Evolutionary conservation across 2,797 vertebrate genomes (phyloP).

Genomic region (Xiphophorus birchmanni): DNA sequence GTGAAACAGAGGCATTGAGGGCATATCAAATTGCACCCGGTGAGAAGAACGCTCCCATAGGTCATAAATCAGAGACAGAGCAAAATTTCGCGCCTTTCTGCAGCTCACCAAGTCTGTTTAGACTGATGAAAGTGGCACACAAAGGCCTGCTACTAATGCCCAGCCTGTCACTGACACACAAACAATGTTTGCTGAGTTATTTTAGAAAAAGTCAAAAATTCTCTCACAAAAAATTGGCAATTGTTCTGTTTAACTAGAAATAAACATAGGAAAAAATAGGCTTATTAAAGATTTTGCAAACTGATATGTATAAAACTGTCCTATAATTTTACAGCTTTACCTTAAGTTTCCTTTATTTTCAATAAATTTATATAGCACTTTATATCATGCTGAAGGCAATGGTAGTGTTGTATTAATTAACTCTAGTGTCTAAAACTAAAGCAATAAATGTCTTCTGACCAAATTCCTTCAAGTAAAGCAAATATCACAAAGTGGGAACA

Average conservation of each 20-base stretch:
- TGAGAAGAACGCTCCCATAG: slow-evolving; percentile 76
- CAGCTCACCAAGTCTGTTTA: slow-evolving; percentile 81
- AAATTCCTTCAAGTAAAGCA: slow-evolving; percentile 80
- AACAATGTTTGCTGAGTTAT: slow-evolving; percentile 31
- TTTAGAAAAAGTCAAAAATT: slow-evolving; percentile 22
- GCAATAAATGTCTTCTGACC: slow-evolving; percentile 73
- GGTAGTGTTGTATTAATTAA: slow-evolving; percentile 38
- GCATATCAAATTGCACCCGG: slow-evolving; percentile 72
- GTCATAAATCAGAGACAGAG: slow-evolving; percentile 82
- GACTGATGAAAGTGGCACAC: slow-evolving; percentile 79
- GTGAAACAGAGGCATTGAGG: slow-evolving; percentile 73
- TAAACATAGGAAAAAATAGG: not conserved
- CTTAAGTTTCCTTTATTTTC: not conserved
- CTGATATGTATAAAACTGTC: not conserved
- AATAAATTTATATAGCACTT: not conserved
- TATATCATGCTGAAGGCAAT: slow-evolving; percentile 51
- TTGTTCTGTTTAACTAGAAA: not conserved
- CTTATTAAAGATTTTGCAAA: not conserved
- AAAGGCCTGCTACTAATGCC: slow-evolving; percentile 65
- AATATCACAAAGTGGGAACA: slow-evolving; percentile 77
- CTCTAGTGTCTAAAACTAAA: slow-evolving; percentile 74
- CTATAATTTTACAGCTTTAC: not conserved
- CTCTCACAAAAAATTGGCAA: slow-evolving; percentile 15
- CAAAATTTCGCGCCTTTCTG: slow-evolving; percentile 83
- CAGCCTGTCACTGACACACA: slow-evolving; percentile 48